Evolutionary conservation across 2,797 vertebrate species (phyloP).

Genomic region (Peromyscus melanophrys): DNA sequence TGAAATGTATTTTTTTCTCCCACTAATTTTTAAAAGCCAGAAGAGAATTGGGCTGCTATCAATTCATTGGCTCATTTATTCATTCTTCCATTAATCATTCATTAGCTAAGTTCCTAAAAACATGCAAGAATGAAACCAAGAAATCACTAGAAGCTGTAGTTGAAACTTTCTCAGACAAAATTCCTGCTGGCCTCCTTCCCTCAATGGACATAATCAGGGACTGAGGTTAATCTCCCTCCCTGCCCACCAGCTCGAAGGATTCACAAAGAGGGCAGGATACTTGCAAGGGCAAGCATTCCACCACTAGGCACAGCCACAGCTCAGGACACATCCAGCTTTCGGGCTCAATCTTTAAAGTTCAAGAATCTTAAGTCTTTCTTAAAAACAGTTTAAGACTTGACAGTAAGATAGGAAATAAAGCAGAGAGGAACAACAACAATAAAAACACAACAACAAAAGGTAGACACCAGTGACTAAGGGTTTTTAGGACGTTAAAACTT

Average conservation of each 20-base stretch:
- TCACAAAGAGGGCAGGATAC: neutral
- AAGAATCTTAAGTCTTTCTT: neutral
- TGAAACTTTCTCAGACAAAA: neutral
- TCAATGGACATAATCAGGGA: neutral
- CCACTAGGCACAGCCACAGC: neutral
- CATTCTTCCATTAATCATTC: neutral
- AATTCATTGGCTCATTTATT: neutral
- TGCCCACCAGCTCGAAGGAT: neutral
- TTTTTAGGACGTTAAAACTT: slow-evolving; percentile 20
- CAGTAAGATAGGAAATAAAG: neutral
- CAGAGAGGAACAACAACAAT: neutral
- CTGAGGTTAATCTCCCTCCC: neutral
- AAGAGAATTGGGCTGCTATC: neutral
- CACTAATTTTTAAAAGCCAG: neutral
- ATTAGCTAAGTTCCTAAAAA: neutral
- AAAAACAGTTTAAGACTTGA: neutral
- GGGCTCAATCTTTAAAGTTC: neutral
- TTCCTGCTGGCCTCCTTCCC: neutral
- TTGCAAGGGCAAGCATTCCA: neutral
- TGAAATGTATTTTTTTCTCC: neutral
- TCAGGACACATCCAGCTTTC: neutral
- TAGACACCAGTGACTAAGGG: neutral
- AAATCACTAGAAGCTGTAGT: neutral
- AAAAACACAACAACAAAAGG: too few species aligned
- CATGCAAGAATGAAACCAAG: neutral